These are phyloP conservation scores for Zaprionus nigranus DNA, from an alignment of 1,140 invertebrate genomes.

Conservation along the genomic window DNA sequence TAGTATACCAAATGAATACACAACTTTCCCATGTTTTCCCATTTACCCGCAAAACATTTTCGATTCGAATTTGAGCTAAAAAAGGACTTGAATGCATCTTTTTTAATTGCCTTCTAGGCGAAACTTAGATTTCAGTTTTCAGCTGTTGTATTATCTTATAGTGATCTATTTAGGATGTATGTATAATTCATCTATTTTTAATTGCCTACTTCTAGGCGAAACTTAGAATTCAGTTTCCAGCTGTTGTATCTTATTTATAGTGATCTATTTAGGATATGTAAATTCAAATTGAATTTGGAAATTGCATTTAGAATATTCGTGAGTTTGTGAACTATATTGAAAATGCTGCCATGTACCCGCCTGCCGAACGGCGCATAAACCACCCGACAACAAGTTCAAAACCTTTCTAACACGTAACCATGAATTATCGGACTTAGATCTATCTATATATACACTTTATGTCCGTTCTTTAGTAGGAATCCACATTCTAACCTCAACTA, in stretches of 20 bases:
- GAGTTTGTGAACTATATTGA: conserved; percentile 13
- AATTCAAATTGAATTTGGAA: not conserved
- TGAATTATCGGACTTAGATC: not conserved
- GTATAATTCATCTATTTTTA: not conserved
- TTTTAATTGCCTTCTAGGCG: conserved; percentile 3
- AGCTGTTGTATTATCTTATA: not conserved
- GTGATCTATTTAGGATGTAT: too few relatives aligned
- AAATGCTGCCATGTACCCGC: conserved; percentile 47
- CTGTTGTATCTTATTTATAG: not conserved
- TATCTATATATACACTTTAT: not conserved
- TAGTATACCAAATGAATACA: conserved; percentile 1
- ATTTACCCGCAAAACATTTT: not conserved
- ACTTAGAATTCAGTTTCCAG: not conserved
- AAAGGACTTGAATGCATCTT: not conserved
- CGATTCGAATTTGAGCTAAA: not conserved
- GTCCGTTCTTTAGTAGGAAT: not conserved
- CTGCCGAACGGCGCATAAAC: conserved; percentile 35
- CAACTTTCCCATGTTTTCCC: conserved; percentile 23
- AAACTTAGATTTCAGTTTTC: not conserved
- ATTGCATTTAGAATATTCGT: conserved; percentile 35
- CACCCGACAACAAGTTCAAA: conserved; percentile 37
- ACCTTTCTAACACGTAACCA: not conserved
- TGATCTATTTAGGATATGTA: not conserved
- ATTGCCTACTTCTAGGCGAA: conserved; percentile 4
- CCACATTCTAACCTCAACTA: not conserved